Conservation (phyloP, 2,797 vertebrate species). For the Coregonus sp. region DNA sequence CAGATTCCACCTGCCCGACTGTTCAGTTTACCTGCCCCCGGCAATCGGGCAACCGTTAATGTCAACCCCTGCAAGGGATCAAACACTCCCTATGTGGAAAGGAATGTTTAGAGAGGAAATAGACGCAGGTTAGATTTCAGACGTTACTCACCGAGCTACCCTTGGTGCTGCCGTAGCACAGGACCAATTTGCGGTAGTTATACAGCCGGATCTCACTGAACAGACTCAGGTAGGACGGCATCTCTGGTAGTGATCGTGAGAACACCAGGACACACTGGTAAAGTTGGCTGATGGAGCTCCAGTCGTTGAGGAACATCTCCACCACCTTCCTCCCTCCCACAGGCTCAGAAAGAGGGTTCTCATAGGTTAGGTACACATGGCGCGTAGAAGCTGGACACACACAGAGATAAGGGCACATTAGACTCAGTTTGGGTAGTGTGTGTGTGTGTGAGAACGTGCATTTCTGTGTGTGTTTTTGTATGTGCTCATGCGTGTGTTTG, state of each 20-base stretch:
- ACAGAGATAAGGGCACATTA: background rate
- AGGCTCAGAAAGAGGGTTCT: conserved; percentile 95
- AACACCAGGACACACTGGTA: conserved; percentile 97
- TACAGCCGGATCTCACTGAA: conserved; percentile 98
- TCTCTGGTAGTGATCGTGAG: conserved; percentile 91
- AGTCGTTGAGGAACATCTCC: conserved; percentile 98
- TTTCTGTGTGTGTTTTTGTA: background rate
- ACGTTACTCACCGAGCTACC: conserved; percentile 86
- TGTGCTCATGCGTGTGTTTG: background rate
- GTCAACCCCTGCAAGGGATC: too few relatives aligned
- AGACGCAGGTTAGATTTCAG: too few relatives aligned
- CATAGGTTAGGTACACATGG: conserved; percentile 96
- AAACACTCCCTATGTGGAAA: background rate
- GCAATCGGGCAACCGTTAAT: too few relatives aligned
- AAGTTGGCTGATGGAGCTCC: conserved; percentile 93
- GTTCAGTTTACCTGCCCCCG: too few relatives aligned
- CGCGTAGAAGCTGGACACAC: conserved; percentile 84
- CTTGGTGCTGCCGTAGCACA: conserved; percentile 95
- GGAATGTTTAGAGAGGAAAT: too few relatives aligned
- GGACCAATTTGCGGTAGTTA: conserved; percentile 96
- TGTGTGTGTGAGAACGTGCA: background rate
- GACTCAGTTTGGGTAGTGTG: background rate
- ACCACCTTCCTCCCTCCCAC: conserved; percentile 97
- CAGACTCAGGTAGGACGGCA: conserved; percentile 90
- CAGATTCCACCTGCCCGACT: too few relatives aligned